Percentiles rank a stretch among this genome's conserved stretches.
These are phyloP conservation scores for Crotalus viridis DNA, from an alignment of 2,113 vertebrate genomes.

Conservation along the genomic window DNA sequence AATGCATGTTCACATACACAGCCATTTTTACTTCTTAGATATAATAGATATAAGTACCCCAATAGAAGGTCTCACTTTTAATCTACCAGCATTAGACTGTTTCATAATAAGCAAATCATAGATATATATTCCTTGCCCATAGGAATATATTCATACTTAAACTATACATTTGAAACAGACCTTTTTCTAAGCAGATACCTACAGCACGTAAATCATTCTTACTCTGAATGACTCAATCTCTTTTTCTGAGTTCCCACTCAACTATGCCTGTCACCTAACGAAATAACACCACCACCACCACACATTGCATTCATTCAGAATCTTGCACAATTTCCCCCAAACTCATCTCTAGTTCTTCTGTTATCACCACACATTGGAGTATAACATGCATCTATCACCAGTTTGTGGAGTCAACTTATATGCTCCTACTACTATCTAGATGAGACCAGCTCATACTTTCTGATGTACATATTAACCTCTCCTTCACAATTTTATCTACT, in stretches of 20 bases:
- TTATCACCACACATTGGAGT: background rate
- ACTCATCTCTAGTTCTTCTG: background rate
- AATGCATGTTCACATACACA: background rate
- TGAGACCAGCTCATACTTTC: background rate
- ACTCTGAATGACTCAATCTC: background rate
- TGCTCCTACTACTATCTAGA: background rate
- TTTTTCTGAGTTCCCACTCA: background rate
- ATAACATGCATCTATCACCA: background rate
- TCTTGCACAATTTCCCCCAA: background rate
- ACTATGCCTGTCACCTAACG: background rate
- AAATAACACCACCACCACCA: background rate
- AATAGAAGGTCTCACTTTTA: background rate
- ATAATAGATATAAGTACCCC: background rate
- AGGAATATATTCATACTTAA: background rate
- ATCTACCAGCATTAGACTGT: background rate
- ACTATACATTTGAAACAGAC: background rate
- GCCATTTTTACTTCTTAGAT: background rate
- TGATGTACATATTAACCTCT: background rate
- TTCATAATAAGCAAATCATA: background rate
- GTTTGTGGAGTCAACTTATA: background rate
- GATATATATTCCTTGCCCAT: background rate
- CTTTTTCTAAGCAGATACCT: background rate
- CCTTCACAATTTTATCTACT: background rate
- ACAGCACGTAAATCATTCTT: background rate
- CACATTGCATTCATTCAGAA: background rate